Base-by-base conservation (phyloP, 2,888 invertebrate species). In the Zele albiditarsus region DNA sequence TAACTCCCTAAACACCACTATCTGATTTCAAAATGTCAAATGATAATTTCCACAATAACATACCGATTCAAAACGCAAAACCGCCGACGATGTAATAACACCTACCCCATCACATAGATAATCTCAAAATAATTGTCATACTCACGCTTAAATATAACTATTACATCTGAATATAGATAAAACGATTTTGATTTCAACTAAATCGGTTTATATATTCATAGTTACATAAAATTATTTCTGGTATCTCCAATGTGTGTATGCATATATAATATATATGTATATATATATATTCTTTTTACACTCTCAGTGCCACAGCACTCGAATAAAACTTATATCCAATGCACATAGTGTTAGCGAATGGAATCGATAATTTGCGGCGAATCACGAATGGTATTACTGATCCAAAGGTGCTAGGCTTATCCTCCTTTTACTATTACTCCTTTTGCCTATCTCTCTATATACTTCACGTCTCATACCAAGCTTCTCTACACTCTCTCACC, bases 321-420 rank as follows among this genome's bases (percentile, higher is more conserved):
- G 28, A 62, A 28, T 49, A 4, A 53, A 31, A 53, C 14, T 53
- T 25, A 62, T 53, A 53, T 20, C 38, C 31, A 71, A 42, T 58
- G 46, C 27, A 42, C 60, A 5, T 25, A 62, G 53, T n/a, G 42
- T 62, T 58, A 58, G 69, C 58, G 23, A 38, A 38, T 49, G 16
- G 53, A 72, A 72, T 72, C 71, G 71, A 72, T 72, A 72, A n/a
- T 53, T 65, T 49, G 12, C 23, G 31, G 28, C 10, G 57, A 69
- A 69, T 69, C 53, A 31, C 16, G 63, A 63, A 63, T 31, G 38
- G 63, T 62, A n/a, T 16, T 38, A 63, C n/a, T 63, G 38, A 63
- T 63, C 63, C 38, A 20, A 63, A 31, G 53, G 33, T 63, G 63
- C 23, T 20, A 63, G 63, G 38, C 38, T 63, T 63, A 63, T 16